These are phyloP conservation scores for Oreochromis tanganicae DNA, from an alignment of 2,113 vertebrate species.

Conservation along the genomic window DNA sequence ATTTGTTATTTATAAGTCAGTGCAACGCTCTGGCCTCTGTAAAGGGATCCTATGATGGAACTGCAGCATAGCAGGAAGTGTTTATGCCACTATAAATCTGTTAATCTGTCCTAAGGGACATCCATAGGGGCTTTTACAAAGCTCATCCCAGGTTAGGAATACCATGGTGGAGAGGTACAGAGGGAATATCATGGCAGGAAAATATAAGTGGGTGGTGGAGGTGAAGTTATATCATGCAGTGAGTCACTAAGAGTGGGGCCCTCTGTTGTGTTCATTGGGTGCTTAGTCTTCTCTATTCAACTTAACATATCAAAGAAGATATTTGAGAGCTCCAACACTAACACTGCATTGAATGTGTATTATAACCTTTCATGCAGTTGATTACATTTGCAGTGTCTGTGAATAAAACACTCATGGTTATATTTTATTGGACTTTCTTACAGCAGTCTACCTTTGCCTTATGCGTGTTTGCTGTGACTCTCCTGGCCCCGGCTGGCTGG, in stretches of 20 bases:
- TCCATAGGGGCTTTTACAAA: constrained; percentile 31
- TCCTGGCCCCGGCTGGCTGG: constrained; percentile 79
- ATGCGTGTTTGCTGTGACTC: constrained; percentile 65
- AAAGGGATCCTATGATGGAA: constrained; percentile 43
- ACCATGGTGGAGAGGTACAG: constrained; percentile 14
- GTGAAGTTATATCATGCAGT: background rate
- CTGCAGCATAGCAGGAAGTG: constrained; percentile 18
- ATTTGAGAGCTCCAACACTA: background rate
- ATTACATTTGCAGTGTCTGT: background rate
- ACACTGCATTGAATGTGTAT: background rate
- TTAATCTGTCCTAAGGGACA: constrained; percentile 49
- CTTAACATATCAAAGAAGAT: background rate
- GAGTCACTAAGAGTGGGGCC: background rate
- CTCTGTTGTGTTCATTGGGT: background rate
- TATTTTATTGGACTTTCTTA: constrained; percentile 19
- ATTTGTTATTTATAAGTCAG: constrained; percentile 58
- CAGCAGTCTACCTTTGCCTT: constrained; percentile 75
- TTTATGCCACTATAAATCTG: constrained; percentile 50
- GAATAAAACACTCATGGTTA: background rate
- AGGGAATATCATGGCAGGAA: constrained; percentile 5
- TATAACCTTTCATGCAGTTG: background rate
- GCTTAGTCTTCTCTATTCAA: background rate
- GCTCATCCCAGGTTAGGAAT: constrained; percentile 24
- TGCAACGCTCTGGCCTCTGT: constrained; percentile 11
- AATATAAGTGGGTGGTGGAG: background rate